Evolutionary conservation across 2,888 invertebrate species (phyloP).

Genomic region (Caenorhabditis uteleia): DNA sequence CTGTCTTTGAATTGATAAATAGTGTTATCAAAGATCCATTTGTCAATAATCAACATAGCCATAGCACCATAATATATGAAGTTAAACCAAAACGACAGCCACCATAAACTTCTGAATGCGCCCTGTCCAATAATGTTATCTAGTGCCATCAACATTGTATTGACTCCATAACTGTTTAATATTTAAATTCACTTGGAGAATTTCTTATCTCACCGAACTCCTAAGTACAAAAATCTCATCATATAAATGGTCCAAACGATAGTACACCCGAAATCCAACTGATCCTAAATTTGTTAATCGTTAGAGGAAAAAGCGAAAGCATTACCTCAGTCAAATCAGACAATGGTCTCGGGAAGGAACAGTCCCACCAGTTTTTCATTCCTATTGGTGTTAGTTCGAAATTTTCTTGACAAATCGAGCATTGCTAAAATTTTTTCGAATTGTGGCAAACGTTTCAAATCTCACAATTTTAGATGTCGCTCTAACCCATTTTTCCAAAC

Average conservation of each 20-base stretch:
- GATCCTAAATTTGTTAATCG: constrained; percentile 8
- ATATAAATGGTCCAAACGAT: constrained; percentile 50
- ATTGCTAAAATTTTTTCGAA: constrained; percentile 10
- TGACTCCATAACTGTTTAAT: constrained; percentile 10
- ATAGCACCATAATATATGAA: constrained; percentile 50
- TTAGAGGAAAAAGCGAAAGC: background rate
- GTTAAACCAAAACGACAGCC: constrained; percentile 54
- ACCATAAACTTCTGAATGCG: constrained; percentile 34
- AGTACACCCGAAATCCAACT: constrained; percentile 45
- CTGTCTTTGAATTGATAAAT: constrained; percentile 33
- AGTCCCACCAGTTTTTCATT: constrained; percentile 22
- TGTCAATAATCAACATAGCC: constrained; percentile 29
- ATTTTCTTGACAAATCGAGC: constrained; percentile 30
- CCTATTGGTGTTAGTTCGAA: constrained; percentile 33
- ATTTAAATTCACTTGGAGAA: too few relatives aligned
- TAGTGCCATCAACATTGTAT: constrained; percentile 15
- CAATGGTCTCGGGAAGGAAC: constrained; percentile 37
- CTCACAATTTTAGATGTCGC: constrained; percentile 26
- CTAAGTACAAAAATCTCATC: constrained; percentile 10
- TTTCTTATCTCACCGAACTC: background rate
- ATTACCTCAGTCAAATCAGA: constrained; percentile 19
- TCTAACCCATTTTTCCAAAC: constrained; percentile 45
- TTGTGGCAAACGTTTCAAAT: too few relatives aligned
- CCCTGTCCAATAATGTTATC: constrained; percentile 29
- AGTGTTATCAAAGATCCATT: constrained; percentile 50